Evolutionary conservation across 1,140 invertebrate genomes (phyloP).

Genomic region (Drosophila murphyi): DNA sequence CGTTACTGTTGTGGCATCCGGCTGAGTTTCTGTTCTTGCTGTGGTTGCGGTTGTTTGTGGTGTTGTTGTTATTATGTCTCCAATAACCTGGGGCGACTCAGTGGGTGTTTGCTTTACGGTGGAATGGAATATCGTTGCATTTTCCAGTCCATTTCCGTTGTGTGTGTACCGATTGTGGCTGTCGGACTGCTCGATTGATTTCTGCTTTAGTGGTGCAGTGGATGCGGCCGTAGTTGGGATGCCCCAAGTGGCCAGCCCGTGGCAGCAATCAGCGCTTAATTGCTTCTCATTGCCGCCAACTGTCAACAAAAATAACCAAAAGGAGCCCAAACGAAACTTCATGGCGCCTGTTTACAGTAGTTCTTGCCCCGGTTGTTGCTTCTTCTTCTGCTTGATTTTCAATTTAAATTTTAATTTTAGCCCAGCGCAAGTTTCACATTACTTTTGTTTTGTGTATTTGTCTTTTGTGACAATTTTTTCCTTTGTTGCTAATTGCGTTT

Average conservation of each 20-base stretch:
- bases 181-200: conserved; percentile 41
- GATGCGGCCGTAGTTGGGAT: conserved; percentile 30
- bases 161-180: conserved; percentile 4
- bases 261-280: conserved; percentile 63
- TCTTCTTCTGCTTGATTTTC: conserved; percentile 26
- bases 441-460: conserved; percentile 50
- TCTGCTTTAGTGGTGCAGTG: conserved; percentile 26
- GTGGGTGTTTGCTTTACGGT: conserved; percentile 53
- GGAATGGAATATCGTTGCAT: conserved; percentile 62
- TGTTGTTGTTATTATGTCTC: conserved; percentile 64
- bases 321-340: conserved; percentile 70
- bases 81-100: conserved; percentile 40
- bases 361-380: neutral
- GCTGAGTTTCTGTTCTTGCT: conserved; percentile 16
- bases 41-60: conserved; percentile 7
- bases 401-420: conserved; percentile 60
- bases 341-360: conserved; percentile 48
- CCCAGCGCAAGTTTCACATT: conserved; percentile 67
- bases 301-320: conserved; percentile 81
- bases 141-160: conserved; percentile 76
- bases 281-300: conserved; percentile 68
- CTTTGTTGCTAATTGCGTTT: conserved; percentile 54
- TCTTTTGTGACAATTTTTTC: conserved; percentile 10
- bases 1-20: conserved; percentile 42
- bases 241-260: conserved; percentile 34